Conservation (phyloP, 2,888 invertebrate species). For the Hypomecis atomaria region DNA sequence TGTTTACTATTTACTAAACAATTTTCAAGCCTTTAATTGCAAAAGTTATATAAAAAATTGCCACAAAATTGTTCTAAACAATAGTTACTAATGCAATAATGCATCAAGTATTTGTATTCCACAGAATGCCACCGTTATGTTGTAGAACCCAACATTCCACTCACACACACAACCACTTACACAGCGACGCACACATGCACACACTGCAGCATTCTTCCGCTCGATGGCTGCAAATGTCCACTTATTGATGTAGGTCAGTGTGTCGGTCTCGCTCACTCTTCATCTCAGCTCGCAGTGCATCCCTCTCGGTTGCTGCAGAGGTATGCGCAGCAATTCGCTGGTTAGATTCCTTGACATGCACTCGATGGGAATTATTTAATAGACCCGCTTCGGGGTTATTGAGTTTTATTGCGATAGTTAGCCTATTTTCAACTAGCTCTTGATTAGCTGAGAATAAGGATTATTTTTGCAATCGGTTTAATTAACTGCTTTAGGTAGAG, state of each 20-base stretch:
- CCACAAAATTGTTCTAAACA: background rate
- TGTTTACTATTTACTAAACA: too few relatives aligned
- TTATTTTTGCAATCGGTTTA: too few relatives aligned
- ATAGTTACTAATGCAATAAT: background rate
- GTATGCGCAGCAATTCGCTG: slow-evolving; percentile 62
- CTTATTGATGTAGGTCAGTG: slow-evolving; percentile 80
- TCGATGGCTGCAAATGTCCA: slow-evolving; percentile 65
- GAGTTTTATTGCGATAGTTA: too few relatives aligned
- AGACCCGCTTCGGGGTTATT: slow-evolving; percentile 4
- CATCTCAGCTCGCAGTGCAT: slow-evolving; percentile 30
- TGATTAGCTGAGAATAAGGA: too few relatives aligned
- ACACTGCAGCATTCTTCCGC: slow-evolving; percentile 62
- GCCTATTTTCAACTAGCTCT: too few relatives aligned
- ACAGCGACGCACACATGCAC: background rate
- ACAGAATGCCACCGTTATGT: slow-evolving; percentile 16
- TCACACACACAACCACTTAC: slow-evolving; percentile 17
- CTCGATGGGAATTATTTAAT: slow-evolving; percentile 23
- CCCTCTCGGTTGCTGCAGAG: slow-evolving; percentile 52
- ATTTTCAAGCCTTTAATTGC: too few relatives aligned
- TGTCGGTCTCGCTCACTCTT: slow-evolving; percentile 52
- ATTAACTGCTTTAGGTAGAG: too few relatives aligned
- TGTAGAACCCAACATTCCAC: slow-evolving; percentile 20
- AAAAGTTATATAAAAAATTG: too few relatives aligned
- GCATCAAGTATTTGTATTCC: background rate
- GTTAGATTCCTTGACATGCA: slow-evolving; percentile 42